phyloP scores from a whole-genome alignment of 2,797 vertebrate species.

The Tadarida brasiliensis region DNA sequence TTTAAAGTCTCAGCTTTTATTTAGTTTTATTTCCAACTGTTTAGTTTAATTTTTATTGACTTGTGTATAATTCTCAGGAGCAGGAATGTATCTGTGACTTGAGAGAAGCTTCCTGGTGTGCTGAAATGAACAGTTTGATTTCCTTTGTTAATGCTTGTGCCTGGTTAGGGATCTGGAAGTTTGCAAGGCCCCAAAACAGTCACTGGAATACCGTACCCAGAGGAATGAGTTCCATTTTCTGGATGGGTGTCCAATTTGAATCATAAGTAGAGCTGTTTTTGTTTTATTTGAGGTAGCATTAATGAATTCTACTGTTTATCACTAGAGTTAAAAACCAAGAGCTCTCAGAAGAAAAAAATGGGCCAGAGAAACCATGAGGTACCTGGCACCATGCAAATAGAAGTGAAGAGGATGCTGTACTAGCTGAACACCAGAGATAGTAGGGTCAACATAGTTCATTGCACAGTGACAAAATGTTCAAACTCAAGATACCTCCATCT shows the following conservation, averaged over 20 bases:
- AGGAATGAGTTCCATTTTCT: neutral
- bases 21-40: slow-evolving; percentile 60
- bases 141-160: slow-evolving; percentile 30
- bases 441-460: neutral
- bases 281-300: neutral
- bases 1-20: slow-evolving; percentile 62
- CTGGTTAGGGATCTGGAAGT: neutral
- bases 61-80: slow-evolving; percentile 39
- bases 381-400: too few relatives aligned
- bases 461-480: neutral
- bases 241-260: neutral
- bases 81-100: slow-evolving; percentile 46
- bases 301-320: neutral
- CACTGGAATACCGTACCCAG: neutral
- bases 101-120: slow-evolving; percentile 34
- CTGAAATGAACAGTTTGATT: slow-evolving; percentile 54
- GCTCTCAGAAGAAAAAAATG: neutral
- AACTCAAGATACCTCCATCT: neutral
- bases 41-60: slow-evolving; percentile 66
- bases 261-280: neutral
- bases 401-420: neutral
- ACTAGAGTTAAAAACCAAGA: neutral
- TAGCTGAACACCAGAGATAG: neutral
- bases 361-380: neutral
- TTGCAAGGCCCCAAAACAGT: neutral